Conservation (phyloP, 2,888 invertebrate species). For the Deilephila porcellus region DNA sequence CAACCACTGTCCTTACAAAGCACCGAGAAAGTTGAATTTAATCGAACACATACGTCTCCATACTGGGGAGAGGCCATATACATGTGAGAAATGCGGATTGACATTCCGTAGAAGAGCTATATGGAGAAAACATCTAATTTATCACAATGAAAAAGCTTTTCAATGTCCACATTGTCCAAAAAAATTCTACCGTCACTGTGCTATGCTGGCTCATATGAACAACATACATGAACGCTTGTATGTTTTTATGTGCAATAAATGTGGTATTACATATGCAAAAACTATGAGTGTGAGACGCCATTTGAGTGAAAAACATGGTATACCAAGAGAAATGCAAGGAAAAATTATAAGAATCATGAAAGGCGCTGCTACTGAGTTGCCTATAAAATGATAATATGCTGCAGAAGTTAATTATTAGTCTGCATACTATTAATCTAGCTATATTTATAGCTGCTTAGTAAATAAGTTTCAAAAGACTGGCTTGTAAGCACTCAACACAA, state of each 20-base stretch:
- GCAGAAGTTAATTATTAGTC: background rate
- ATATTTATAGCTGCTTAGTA: no score
- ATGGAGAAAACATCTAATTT: slow-evolving; percentile 73
- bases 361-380: slow-evolving; percentile 29
- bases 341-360: slow-evolving; percentile 62
- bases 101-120: slow-evolving; percentile 71
- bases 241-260: slow-evolving; percentile 66
- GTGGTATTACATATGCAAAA: slow-evolving; percentile 69
- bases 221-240: slow-evolving; percentile 69
- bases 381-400: slow-evolving; percentile 6
- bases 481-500: no score
- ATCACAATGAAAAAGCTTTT: slow-evolving; percentile 68
- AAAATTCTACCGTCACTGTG: slow-evolving; percentile 60
- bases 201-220: slow-evolving; percentile 69
- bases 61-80: slow-evolving; percentile 73
- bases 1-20: slow-evolving; percentile 68
- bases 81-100: slow-evolving; percentile 75
- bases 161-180: slow-evolving; percentile 69
- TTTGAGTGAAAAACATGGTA: slow-evolving; percentile 67
- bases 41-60: slow-evolving; percentile 72
- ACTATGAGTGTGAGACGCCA: slow-evolving; percentile 67
- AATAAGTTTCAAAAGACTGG: no score
- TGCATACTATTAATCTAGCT: no score
- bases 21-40: slow-evolving; percentile 60
- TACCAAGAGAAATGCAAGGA: slow-evolving; percentile 71